A percentile compares a stretch with the other conserved stretches of the same genome.
phyloP scores from a whole-genome alignment of 2,888 invertebrate genomes.

The Plagiodera versicolora region DNA sequence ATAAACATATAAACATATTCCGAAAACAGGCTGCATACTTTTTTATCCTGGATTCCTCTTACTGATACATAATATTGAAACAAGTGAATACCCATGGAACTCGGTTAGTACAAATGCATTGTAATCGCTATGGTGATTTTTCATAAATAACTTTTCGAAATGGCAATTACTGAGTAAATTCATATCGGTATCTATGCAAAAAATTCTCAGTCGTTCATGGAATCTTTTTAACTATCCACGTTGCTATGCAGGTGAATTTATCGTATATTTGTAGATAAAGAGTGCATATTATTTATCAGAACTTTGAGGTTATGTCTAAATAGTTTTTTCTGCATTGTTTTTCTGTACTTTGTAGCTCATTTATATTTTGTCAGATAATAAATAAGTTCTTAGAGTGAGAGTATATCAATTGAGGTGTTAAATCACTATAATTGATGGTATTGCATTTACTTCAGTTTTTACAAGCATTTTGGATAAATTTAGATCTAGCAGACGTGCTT shows the following conservation, averaged over 20 bases:
- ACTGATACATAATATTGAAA: neutral
- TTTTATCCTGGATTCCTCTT: neutral
- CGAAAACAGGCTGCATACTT: neutral
- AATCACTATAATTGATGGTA: slow-evolving; percentile 48
- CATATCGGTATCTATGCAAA: slow-evolving; percentile 22
- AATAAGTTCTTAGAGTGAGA: slow-evolving; percentile 41
- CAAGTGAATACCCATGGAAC: neutral
- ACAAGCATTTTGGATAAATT: slow-evolving; percentile 41
- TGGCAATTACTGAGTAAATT: slow-evolving; percentile 10
- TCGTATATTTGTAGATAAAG: slow-evolving; percentile 18
- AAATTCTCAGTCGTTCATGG: slow-evolving; percentile 10
- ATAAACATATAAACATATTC: too few relatives aligned
- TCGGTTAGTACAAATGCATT: slow-evolving; percentile 1
- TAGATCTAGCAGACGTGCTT: slow-evolving; percentile 39
- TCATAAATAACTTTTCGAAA: slow-evolving; percentile 9
- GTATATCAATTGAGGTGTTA: slow-evolving; percentile 45
- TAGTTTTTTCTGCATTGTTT: slow-evolving; percentile 17
- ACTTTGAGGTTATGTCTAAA: slow-evolving; percentile 5
- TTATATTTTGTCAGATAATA: slow-evolving; percentile 45
- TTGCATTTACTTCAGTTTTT: slow-evolving; percentile 43
- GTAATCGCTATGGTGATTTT: slow-evolving; percentile 12
- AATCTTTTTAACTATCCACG: slow-evolving; percentile 14
- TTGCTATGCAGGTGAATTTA: slow-evolving; percentile 15
- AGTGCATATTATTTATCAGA: slow-evolving; percentile 21
- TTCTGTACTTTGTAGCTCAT: slow-evolving; percentile 39